Evolutionary conservation across 1,140 invertebrate species (phyloP).

Genomic region (Scaptomyza pallida): DNA sequence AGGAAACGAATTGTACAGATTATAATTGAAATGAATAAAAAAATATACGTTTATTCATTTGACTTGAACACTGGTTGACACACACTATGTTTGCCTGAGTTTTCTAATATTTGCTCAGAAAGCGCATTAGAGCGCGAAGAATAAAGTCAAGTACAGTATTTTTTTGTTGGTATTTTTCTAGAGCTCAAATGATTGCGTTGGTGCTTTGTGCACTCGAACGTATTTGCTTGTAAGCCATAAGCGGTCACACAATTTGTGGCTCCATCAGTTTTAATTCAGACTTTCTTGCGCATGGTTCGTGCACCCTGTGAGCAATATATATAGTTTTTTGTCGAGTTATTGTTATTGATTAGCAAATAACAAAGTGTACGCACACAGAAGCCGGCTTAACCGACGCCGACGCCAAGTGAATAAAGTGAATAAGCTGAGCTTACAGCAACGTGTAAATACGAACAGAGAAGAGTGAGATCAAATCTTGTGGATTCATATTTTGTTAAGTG

Average conservation of each 20-base stretch:
- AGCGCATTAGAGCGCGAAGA: not conserved
- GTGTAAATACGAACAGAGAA: constrained; percentile 45
- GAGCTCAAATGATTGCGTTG: not conserved
- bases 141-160: not conserved
- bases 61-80: not conserved
- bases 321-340: constrained; percentile 31
- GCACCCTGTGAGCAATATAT: constrained; percentile 22
- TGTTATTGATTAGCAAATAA: constrained; percentile 53
- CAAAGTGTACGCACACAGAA: constrained; percentile 34
- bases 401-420: constrained; percentile 3
- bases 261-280: constrained; percentile 46
- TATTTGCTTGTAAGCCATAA: not conserved
- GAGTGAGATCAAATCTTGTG: constrained; percentile 46
- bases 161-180: constrained; percentile 13
- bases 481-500: constrained; percentile 51
- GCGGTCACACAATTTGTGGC: constrained; percentile 28
- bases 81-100: not conserved
- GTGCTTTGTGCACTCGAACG: not conserved
- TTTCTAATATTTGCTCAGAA: not conserved
- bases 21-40: not conserved
- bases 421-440: constrained; percentile 39
- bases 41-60: not conserved
- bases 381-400: constrained; percentile 26
- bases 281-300: constrained; percentile 40
- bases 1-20: not conserved